A percentile compares a stretch with the other conserved stretches of the same genome.
Conservation (phyloP, 2,113 vertebrate genomes). For the Syngnathus typhle region DNA sequence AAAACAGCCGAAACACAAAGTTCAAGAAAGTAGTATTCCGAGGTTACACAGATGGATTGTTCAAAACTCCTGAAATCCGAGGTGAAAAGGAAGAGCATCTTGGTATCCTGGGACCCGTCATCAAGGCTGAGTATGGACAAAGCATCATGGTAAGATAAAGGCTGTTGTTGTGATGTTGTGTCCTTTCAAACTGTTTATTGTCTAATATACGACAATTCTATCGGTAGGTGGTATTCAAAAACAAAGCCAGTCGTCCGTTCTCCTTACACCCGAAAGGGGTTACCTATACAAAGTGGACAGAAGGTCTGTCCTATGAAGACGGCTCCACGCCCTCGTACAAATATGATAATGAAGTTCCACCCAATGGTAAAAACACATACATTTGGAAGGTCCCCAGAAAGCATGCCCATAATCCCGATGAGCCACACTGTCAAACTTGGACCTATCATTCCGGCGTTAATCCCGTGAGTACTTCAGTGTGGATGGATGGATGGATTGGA, state of each 20-base stretch:
- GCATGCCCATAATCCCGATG: conserved; percentile 70
- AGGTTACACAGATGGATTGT: conserved; percentile 80
- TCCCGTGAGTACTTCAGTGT: conserved; percentile 71
- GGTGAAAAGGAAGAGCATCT: conserved; percentile 85
- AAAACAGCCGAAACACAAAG: conserved; percentile 37
- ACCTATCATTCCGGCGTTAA: conserved; percentile 90
- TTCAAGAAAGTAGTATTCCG: conserved; percentile 86
- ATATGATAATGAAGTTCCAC: conserved; percentile 77
- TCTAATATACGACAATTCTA: neutral
- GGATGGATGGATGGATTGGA: neutral
- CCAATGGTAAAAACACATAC: conserved; percentile 80
- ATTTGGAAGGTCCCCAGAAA: conserved; percentile 76
- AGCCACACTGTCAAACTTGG: conserved; percentile 83
- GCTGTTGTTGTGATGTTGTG: neutral
- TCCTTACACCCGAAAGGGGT: conserved; percentile 91
- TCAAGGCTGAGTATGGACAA: conserved; percentile 86
- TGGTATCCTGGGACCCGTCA: conserved; percentile 88
- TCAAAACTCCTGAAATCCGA: conserved; percentile 69
- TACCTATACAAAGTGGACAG: conserved; percentile 52
- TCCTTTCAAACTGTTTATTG: neutral
- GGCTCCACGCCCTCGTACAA: conserved; percentile 79
- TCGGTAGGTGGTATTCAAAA: conserved; percentile 85
- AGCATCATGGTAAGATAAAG: conserved; percentile 78
- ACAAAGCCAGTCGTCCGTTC: conserved; percentile 81
- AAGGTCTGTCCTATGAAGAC: conserved; percentile 80